These are phyloP conservation scores for Strix aluco DNA, from an alignment of 2,113 vertebrate genomes.

Conservation along the genomic window DNA sequence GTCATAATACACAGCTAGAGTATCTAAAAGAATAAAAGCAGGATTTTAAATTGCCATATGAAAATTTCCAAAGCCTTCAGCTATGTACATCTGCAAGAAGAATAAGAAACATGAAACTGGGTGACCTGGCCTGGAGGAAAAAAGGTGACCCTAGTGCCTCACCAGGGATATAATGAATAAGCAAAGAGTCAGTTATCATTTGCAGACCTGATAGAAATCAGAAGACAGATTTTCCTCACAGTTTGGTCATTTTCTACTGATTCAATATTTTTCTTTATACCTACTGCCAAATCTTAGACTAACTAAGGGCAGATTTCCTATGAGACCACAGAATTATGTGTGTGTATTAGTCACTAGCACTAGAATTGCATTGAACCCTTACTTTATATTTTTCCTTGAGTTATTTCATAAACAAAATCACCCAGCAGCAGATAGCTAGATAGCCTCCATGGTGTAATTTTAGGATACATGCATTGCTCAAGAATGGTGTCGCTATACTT, in stretches of 20 bases:
- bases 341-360: neutral
- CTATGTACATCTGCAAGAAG: neutral
- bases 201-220: neutral
- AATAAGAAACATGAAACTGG: neutral
- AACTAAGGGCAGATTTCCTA: neutral
- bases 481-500: neutral
- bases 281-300: neutral
- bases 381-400: neutral
- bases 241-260: neutral
- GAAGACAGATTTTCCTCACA: neutral
- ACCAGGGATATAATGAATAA: neutral
- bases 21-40: neutral
- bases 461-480: neutral
- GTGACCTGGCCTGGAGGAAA: neutral
- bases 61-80: neutral
- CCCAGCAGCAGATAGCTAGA: neutral
- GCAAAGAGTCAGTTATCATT: neutral
- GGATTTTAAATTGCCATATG: neutral
- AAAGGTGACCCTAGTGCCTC: neutral
- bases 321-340: neutral
- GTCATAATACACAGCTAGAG: slow-evolving; percentile 10
- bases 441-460: neutral
- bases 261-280: neutral
- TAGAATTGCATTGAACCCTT: neutral
- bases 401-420: neutral